Conservation (phyloP, 2,888 invertebrate species). For the Suillia variegata region DNA sequence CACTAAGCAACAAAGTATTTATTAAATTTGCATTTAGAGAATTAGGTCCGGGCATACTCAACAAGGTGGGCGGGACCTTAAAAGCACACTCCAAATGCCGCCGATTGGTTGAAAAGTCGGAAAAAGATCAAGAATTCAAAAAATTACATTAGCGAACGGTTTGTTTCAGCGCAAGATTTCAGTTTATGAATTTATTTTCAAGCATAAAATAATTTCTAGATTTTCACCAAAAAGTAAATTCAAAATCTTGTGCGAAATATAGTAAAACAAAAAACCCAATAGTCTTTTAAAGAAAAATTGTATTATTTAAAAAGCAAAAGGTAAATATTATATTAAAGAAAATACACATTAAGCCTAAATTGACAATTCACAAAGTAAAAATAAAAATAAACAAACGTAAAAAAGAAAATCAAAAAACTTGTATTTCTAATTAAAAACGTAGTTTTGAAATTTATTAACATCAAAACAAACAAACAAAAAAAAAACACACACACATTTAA, state of each 20-base stretch:
- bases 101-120: too few relatives aligned
- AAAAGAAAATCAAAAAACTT: conserved; percentile 18
- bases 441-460: conserved; percentile 23
- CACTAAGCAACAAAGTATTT: too few relatives aligned
- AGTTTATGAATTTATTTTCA: too few relatives aligned
- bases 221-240: neutral
- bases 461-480: conserved; percentile 17
- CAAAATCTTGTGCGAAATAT: neutral
- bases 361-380: conserved; percentile 20
- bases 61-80: too few relatives aligned
- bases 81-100: too few relatives aligned
- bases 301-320: conserved; percentile 2
- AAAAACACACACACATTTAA: conserved; percentile 23
- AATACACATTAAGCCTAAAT: too few relatives aligned
- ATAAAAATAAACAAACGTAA: conserved; percentile 14
- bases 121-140: too few relatives aligned
- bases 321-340: too few relatives aligned
- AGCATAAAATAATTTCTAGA: too few relatives aligned
- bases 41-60: too few relatives aligned
- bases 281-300: conserved; percentile 18
- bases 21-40: conserved; percentile 11
- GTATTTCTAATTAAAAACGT: conserved; percentile 22
- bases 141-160: too few relatives aligned
- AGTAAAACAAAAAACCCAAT: neutral
- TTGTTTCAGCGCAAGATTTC: too few relatives aligned